Evolutionary conservation across 2,888 invertebrate genomes (phyloP), one percentile per base, ranked within the genome.

Genomic region (Idaea straminata): DNA sequence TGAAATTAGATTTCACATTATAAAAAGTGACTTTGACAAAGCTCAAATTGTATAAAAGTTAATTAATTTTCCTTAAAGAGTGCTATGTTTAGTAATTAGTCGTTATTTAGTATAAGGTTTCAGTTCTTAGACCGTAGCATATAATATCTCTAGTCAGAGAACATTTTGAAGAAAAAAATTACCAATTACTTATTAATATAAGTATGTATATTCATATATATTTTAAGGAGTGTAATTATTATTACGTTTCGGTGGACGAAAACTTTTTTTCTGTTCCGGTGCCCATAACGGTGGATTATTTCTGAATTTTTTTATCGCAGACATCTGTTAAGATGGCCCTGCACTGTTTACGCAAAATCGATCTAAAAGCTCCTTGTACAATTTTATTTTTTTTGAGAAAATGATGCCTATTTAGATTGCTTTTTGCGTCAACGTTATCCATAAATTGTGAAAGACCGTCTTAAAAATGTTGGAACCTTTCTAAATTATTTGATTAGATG

Each of bases 91-190:
- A 77, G 80, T 88, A 86, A 82, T 73, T 86, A 88, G 85, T 83
- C 77, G 83, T 85, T 83, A 69, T 63, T 65, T 83, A 83, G 75
- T 72, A 10, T 71, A 86, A 87, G 85, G 81, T 74, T 86, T 88
- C 85, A 85, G 83, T 87, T 86, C 71, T 91, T 91, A 89, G 77
- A 82, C 13, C 25, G 61, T 89, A 89, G 85, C 80, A 83, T 85
- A 83, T 83, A 85, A 71, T 87, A 90, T 91, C 90, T 92, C 92
- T 92, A 92, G 92, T 92, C 92, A 92, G 92, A 89, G 92, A 92
- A 86, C 83, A 79, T 87, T 86, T 88, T 85, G 88, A 85, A 85
- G 86, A 84, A 83, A 69, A 71, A 60, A 86, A 89, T 90, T 91
- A 91, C 92, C 91, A 91, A 89, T 91, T 89, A 89, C 85, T 88